A percentile compares a stretch with the other conserved stretches of the same genome.
phyloP scores from a whole-genome alignment of 1,140 invertebrate genomes.

The roundworm (Caenorhabditis elegans) region DNA sequence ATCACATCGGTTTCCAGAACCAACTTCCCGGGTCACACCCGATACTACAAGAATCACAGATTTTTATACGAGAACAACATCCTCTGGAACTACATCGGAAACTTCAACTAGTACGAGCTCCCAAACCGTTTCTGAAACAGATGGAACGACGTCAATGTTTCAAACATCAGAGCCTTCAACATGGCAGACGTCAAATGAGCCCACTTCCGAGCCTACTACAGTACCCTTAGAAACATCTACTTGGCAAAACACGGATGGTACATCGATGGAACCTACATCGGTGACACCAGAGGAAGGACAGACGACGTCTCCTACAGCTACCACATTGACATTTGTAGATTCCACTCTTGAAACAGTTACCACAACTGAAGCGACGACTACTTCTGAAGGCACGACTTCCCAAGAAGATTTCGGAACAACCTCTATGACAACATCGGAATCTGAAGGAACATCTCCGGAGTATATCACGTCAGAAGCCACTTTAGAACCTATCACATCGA shows the following conservation, averaged over 20 bases:
- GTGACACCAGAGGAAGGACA: neutral
- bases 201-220: neutral
- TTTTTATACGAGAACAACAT: neutral
- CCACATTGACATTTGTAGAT: neutral
- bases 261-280: neutral
- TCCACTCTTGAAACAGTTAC: neutral
- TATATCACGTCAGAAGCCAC: too few species aligned
- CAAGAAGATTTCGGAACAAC: neutral
- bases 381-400: neutral
- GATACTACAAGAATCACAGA: neutral
- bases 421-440: too few species aligned
- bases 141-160: neutral
- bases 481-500: too few species aligned
- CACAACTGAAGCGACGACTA: neutral
- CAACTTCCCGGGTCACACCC: neutral
- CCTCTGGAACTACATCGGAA: neutral
- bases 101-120: neutral
- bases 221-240: neutral
- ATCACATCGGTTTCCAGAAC: neutral
- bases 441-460: too few species aligned
- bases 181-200: neutral
- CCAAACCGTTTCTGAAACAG: neutral
- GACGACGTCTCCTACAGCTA: neutral
- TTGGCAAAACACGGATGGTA: neutral
- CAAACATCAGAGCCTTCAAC: neutral